Evolutionary conservation across 2,113 vertebrate genomes (phyloP), one percentile per base, ranked within the genome.

Genomic region (Hippocampus abdominalis): DNA sequence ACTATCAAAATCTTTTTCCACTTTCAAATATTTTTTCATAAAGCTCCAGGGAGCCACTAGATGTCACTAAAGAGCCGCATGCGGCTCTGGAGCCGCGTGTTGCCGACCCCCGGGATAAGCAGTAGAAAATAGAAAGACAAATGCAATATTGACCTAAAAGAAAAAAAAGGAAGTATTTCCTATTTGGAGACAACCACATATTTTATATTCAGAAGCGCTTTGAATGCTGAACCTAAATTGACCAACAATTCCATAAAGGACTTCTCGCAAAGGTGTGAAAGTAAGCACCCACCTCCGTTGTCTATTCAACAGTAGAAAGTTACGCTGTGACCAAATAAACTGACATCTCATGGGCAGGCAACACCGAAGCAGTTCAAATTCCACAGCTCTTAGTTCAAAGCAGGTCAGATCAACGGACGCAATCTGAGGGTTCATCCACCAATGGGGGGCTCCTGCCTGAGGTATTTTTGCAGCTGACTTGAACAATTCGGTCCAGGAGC

Each of bases 381-480:
- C 46, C 64, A 51, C 64, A 13, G 18, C 48, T 64, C 39, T 44
- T 15, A 42, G 21, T 64, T 64, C 56, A 59, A 59, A 59, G 56
- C 25, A 7, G 13, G 15, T 16, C 53, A 51, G 25, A 29, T 59
- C 42, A 75, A 78, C 70, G 32, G 12, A 76, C 67, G 0, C 23
- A 59, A 23, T 15, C 1, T 75, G 21, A 48, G 4, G 32, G 68
- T 72, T 81, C 4, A 8, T 27, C 57, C 56, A 20, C 18, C 54
- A 64, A 49, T 29, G 64, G 32, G 32, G 44, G 32, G 48, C 68
- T 69, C 71, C 65, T 56, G 71, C 84, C 53, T 66, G 70, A 60
- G 61, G 65, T 90, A 85, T 90, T 91, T 88, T 87, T 66, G 65
- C 89, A 91, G 87, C 87, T 87, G 86, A 91, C 67, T 57, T 25